Evolutionary conservation across 1,140 invertebrate genomes (phyloP).

Genomic region (Campodea augens): DNA sequence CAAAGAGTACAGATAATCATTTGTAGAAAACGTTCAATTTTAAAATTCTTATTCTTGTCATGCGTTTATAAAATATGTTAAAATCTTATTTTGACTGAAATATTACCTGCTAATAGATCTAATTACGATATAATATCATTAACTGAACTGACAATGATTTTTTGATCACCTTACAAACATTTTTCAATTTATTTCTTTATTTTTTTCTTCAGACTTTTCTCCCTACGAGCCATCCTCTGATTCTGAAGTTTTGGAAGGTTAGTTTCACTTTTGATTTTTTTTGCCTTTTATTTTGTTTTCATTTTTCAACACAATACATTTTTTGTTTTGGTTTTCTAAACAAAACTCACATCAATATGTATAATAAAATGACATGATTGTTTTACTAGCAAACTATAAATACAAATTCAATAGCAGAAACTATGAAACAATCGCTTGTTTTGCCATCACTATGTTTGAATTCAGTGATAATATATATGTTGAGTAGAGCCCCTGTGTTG

Average conservation of each 20-base stretch:
- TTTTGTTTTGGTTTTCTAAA: too few species aligned
- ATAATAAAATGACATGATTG: too few species aligned
- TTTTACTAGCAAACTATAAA: background rate
- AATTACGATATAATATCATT: background rate
- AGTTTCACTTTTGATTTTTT: background rate
- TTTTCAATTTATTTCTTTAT: background rate
- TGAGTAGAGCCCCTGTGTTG: background rate
- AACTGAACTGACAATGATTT: background rate
- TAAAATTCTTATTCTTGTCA: background rate
- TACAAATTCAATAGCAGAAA: background rate
- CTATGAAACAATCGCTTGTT: background rate
- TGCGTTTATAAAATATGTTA: background rate
- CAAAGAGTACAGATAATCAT: too few species aligned
- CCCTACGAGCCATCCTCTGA: background rate
- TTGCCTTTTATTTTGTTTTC: background rate
- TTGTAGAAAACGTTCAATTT: too few species aligned
- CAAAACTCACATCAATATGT: too few species aligned
- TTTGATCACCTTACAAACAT: background rate
- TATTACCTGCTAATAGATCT: background rate
- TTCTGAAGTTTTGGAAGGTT: background rate
- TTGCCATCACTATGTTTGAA: background rate
- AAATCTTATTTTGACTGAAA: background rate
- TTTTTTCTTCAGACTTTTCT: background rate
- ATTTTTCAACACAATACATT: too few species aligned
- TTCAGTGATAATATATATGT: background rate